Base-by-base conservation (phyloP, 2,797 vertebrate genomes). In the Huso huso region DNA sequence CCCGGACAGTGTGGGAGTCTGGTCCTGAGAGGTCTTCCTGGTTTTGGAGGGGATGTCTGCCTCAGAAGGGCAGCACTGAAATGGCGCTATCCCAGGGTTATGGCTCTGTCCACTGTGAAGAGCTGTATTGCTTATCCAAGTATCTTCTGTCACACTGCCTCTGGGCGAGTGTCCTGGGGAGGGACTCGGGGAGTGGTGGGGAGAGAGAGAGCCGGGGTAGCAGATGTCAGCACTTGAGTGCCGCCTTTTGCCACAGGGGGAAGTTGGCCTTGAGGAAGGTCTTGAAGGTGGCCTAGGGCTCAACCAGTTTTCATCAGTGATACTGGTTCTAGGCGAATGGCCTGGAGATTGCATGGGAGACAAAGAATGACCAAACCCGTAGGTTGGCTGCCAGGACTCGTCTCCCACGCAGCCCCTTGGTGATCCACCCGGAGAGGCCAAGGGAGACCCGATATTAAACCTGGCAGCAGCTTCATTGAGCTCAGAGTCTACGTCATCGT, bases 271-370 rank as follows among this genome's bases (percentile, higher is more conserved):
- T 0, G 95, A 99, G 8, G 95, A 95, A 15, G 96, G 95, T 70
- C 93, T 88, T 50, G 96, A 97, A n/a, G 93, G 89, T 48, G 96
- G 92, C 57, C 95, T 86, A 0, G 95, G 95, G 80, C 94, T 98
- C n/a, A 98, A 89, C 95, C 95, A 98, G 66, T 97, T 98, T 83
- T 99, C 96, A 78, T 99, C 97, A 6, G 97, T 98, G 81, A 99
- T 86, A 73, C 95, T 98, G 81, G 91, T 96, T 83, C 95, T 94
- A 7, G 95, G 97, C 62, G 97, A 99, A 79, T 97, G 95, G 78
- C 94, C 95, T 66, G 96, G 96, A 37, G 96, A 99, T 68, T 96
- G 95, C n/a, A 93, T 89, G 7, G 96, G 95, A 23, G 96, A 99
- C 75, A 97, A 85, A 64, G 85, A 87, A 67, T 93, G 82, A 64